A percentile compares a stretch with the other conserved stretches of the same genome.
Conservation (phyloP, 1,140 invertebrate genomes). For the Danaus plexippus region DNA sequence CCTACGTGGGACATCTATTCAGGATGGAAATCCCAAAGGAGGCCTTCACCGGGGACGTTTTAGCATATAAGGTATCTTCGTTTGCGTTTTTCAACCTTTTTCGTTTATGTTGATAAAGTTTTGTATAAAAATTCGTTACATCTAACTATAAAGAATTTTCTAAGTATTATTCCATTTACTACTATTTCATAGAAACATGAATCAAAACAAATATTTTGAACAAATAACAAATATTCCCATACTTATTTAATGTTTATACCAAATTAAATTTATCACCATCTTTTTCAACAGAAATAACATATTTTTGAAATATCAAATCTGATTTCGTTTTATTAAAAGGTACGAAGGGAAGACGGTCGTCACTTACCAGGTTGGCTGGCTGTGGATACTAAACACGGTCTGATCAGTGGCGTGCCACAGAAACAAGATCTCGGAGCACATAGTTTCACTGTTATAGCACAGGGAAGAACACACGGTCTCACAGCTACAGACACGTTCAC, state of each 20-base stretch:
- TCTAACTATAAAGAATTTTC: too few relatives aligned
- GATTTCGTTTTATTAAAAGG: slow-evolving; percentile 23
- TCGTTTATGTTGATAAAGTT: too few relatives aligned
- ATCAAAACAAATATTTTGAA: too few relatives aligned
- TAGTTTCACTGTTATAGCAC: slow-evolving; percentile 61
- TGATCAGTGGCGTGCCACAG: slow-evolving; percentile 65
- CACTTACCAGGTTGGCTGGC: slow-evolving; percentile 62
- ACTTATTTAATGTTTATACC: too few relatives aligned
- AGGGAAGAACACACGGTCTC: slow-evolving; percentile 47
- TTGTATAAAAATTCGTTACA: too few relatives aligned
- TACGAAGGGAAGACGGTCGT: slow-evolving; percentile 54
- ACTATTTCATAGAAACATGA: too few relatives aligned
- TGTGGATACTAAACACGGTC: slow-evolving; percentile 65
- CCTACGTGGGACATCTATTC: slow-evolving; percentile 68
- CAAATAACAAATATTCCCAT: too few relatives aligned
- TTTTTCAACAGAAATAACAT: not conserved
- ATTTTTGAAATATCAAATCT: not conserved
- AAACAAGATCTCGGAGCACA: slow-evolving; percentile 57
- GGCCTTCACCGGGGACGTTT: slow-evolving; percentile 65
- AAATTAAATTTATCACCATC: not conserved
- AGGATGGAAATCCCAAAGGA: slow-evolving; percentile 71
- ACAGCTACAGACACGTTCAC: slow-evolving; percentile 65
- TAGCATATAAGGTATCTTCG: slow-evolving; percentile 58
- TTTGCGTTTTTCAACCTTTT: not conserved
- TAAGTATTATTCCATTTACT: too few relatives aligned